phyloP scores from a whole-genome alignment of 2,797 vertebrate species.

The Acanthurus tractus region DNA sequence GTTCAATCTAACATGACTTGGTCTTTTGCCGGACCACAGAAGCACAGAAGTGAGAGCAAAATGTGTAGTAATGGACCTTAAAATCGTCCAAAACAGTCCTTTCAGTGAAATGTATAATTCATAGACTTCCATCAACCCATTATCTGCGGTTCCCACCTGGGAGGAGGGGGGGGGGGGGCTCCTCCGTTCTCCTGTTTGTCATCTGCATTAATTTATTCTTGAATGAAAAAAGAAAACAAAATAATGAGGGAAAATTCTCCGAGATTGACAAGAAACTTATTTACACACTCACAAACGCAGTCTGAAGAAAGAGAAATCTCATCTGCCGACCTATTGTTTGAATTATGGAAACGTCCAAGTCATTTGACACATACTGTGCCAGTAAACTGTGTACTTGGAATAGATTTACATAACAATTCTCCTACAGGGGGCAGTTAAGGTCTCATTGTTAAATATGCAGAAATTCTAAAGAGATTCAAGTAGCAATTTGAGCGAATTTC shows the following conservation, averaged over 20 bases:
- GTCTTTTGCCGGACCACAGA: conserved; percentile 20
- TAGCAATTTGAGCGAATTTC: background rate
- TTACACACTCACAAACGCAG: background rate
- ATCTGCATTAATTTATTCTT: conserved; percentile 30
- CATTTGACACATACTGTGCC: background rate
- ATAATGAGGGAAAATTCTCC: conserved; percentile 33
- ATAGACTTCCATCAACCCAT: conserved; percentile 57
- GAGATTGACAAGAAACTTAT: background rate
- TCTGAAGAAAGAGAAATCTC: background rate
- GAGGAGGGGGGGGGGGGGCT: background rate
- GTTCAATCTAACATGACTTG: conserved; percentile 19
- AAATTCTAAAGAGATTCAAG: conserved; percentile 8
- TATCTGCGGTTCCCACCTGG: conserved; percentile 43
- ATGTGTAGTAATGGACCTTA: conserved; percentile 58
- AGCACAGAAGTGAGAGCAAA: conserved; percentile 14
- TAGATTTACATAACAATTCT: conserved; percentile 2
- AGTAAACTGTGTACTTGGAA: background rate
- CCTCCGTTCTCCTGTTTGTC: conserved; percentile 23
- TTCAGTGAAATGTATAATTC: conserved; percentile 69
- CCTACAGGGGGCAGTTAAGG: conserved; percentile 1
- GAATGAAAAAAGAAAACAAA: conserved; percentile 33
- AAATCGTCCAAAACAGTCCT: conserved; percentile 51
- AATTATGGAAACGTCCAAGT: conserved; percentile 30
- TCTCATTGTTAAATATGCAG: conserved; percentile 36
- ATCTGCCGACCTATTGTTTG: background rate